Base-by-base conservation (phyloP, 2,888 invertebrate genomes). In the Eristalinus aeneus region DNA sequence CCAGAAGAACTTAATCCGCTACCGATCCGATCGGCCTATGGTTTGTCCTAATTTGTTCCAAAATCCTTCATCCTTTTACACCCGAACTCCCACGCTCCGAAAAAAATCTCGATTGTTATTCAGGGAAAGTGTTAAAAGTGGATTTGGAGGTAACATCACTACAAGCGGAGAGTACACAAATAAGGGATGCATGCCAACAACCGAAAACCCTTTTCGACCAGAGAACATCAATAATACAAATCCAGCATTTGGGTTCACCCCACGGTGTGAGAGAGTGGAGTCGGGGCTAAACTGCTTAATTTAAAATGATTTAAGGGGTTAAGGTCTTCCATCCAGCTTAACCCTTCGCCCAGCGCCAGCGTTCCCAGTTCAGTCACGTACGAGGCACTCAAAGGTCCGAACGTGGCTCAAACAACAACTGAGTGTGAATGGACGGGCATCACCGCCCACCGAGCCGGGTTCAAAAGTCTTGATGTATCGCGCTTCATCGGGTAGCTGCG, bases 351-450 rank as follows among this genome's bases (percentile, higher is more conserved):
- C 16, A 11, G 27, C 16, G 53, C 34, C 12, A 6, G 2, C 23
- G 46, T 54, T n/a, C 12, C 60, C 8, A 34, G 12, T 54, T 54
- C 27, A 54, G 63, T 56, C 76, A 76, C 76, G 68, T 69, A 76
- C 34, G 12, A 36, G 5, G n/a, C 27, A 32, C 23, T 31, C 76
- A 32, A 16, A 36, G 11, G 64, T 22, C 22, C 8, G n/a, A 27
- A 23, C 31, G 60, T 11, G 6, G 16, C 46, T 34, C 34, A 10
- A 34, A 34, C 34, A 34, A 34, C 9, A 46, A 46, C 53, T 31
- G 63, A 16, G 58, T 67, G 65, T 32, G 58, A 58, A 46, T 22
- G 54, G n/a, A 5, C 27, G 68, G 65, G 36, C n/a, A 65, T 22
- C 22, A 27, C 39, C 58, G 16, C 58, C 34, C 56, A 10, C 9